A percentile compares a stretch with the other conserved stretches of the same genome.
These are phyloP conservation scores for Eristalis intricaria DNA, from an alignment of 2,888 invertebrate species.

Conservation along the genomic window DNA sequence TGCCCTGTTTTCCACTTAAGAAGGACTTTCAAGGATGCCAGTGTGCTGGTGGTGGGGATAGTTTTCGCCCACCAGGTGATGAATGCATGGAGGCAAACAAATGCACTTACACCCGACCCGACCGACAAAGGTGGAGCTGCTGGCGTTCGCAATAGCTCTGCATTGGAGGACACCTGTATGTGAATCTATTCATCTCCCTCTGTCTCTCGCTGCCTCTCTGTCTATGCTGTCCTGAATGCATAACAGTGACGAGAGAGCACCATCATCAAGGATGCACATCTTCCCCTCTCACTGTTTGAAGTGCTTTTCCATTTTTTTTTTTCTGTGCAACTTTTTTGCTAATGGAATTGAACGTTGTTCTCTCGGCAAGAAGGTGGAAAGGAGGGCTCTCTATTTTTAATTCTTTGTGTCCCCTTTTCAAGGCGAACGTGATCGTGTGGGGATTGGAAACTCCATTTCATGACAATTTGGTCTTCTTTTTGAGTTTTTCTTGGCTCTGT, in stretches of 20 bases:
- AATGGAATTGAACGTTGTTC: constrained; percentile 65
- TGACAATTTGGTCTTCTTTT: constrained; percentile 68
- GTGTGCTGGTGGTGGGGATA: not conserved
- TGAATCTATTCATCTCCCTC: not conserved
- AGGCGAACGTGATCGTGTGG: constrained; percentile 50
- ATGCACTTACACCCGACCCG: constrained; percentile 47
- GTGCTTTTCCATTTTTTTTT: not conserved
- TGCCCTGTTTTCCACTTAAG: constrained; percentile 27
- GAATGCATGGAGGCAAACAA: constrained; percentile 40
- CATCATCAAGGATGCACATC: constrained; percentile 64
- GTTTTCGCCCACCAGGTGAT: constrained; percentile 54
- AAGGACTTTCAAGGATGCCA: not conserved
- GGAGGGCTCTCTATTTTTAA: constrained; percentile 56
- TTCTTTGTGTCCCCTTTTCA: constrained; percentile 60
- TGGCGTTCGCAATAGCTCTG: constrained; percentile 26
- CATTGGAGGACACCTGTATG: constrained; percentile 14
- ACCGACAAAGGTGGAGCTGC: constrained; percentile 12
- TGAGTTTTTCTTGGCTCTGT: constrained; percentile 12
- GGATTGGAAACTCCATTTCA: constrained; percentile 69
- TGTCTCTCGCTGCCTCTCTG: constrained; percentile 4
- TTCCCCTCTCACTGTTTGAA: constrained; percentile 44
- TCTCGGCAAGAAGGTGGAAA: constrained; percentile 34
- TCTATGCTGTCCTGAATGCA: not conserved
- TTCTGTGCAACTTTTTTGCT: constrained; percentile 39
- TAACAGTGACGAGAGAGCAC: not conserved